Evolutionary conservation across 2,888 invertebrate species (phyloP).

Genomic region (Colletes collaris): DNA sequence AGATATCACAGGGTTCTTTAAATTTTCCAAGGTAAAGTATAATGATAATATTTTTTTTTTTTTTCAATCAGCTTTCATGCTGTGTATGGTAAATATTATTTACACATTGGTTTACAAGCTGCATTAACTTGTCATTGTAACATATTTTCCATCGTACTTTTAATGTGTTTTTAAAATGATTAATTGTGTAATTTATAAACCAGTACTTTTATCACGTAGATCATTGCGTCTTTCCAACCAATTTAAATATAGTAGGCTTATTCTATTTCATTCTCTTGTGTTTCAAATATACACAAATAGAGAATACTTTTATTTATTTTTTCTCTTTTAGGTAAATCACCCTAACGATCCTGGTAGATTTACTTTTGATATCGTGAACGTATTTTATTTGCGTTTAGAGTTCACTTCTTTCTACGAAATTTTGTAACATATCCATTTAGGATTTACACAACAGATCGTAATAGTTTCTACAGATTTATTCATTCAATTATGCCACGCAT

Average conservation of each 20-base stretch:
- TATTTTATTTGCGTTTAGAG: slow-evolving; percentile 16
- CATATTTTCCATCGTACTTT: slow-evolving; percentile 41
- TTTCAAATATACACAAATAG: slow-evolving; percentile 8
- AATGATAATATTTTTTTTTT: slow-evolving; percentile 30
- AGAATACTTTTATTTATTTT: slow-evolving; percentile 33
- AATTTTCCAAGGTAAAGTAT: slow-evolving; percentile 43
- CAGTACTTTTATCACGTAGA: slow-evolving; percentile 29
- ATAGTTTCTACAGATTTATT: neutral
- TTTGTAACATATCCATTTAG: slow-evolving; percentile 34
- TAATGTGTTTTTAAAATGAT: slow-evolving; percentile 33
- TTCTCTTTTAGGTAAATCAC: slow-evolving; percentile 8
- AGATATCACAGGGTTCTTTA: slow-evolving; percentile 60
- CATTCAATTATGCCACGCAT: slow-evolving; percentile 7
- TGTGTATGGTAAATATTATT: slow-evolving; percentile 41
- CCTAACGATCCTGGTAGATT: slow-evolving; percentile 15
- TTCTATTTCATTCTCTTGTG: slow-evolving; percentile 14
- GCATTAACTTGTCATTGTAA: slow-evolving; percentile 48
- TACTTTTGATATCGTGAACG: slow-evolving; percentile 23
- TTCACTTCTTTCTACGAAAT: neutral
- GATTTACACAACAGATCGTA: neutral
- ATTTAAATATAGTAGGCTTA: slow-evolving; percentile 28
- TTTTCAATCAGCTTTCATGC: slow-evolving; percentile 21
- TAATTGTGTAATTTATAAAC: slow-evolving; percentile 41
- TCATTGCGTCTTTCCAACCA: slow-evolving; percentile 24
- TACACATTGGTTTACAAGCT: slow-evolving; percentile 20